Conservation (phyloP, 2,888 invertebrate genomes). For the Ectemnius continuus region DNA sequence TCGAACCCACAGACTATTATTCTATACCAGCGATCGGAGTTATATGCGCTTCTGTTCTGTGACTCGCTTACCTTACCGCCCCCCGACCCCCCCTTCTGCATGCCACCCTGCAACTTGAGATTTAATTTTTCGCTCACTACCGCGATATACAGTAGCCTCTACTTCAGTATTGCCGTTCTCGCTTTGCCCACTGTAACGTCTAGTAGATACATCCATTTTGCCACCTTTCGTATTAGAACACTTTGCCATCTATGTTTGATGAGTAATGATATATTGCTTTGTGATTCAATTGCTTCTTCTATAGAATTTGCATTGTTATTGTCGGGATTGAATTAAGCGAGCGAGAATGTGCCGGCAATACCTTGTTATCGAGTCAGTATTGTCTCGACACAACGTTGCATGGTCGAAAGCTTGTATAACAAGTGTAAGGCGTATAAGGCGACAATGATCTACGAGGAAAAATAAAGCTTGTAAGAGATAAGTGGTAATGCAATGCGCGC, state of each 20-base stretch:
- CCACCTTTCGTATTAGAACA: too few species aligned
- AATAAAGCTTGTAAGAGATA: slow-evolving; percentile 68
- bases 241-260: too few species aligned
- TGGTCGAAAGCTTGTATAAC: slow-evolving; percentile 45
- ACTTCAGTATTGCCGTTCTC: slow-evolving; percentile 10
- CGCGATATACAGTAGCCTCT: background rate
- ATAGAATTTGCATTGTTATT: too few species aligned
- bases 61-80: slow-evolving; percentile 38
- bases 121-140: background rate
- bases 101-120: slow-evolving; percentile 15
- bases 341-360: slow-evolving; percentile 15
- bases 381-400: slow-evolving; percentile 30
- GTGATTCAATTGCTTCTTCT: too few species aligned
- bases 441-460: slow-evolving; percentile 57
- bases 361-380: slow-evolving; percentile 9
- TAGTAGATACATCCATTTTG: too few species aligned
- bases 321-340: background rate
- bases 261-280: background rate
- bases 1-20: slow-evolving; percentile 20
- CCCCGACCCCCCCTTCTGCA: slow-evolving; percentile 20
- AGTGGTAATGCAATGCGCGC: slow-evolving; percentile 35
- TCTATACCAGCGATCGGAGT: background rate
- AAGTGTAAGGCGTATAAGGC: slow-evolving; percentile 25
- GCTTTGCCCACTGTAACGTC: slow-evolving; percentile 8
- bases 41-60: slow-evolving; percentile 25